Conservation (phyloP, 1,140 invertebrate species). For the Orchesella cincta region DNA sequence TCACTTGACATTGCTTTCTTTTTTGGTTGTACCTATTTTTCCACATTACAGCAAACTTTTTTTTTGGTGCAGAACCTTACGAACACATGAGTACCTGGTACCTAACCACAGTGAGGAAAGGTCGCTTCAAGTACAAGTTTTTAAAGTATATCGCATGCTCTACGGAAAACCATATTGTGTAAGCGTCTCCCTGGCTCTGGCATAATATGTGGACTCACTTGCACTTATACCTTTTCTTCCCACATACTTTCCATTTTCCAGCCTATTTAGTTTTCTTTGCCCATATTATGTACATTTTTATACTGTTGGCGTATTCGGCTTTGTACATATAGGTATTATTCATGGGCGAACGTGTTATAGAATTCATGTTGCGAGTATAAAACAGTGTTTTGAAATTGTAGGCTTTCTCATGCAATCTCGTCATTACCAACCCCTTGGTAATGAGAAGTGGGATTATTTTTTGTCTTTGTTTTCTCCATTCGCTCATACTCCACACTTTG, state of each 20-base stretch:
- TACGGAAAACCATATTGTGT: not conserved
- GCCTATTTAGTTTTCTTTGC: not conserved
- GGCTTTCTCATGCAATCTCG: slow-evolving; percentile 6
- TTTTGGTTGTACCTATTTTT: too few species aligned
- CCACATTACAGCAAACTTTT: too few species aligned
- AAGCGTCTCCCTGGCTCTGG: not conserved
- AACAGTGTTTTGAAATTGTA: not conserved
- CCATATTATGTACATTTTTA: too few species aligned
- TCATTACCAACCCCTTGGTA: slow-evolving; percentile 18
- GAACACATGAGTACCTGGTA: too few species aligned
- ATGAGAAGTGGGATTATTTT: slow-evolving; percentile 24
- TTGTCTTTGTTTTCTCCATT: not conserved
- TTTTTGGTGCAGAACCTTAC: too few species aligned
- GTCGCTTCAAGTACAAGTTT: not conserved
- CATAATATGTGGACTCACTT: not conserved
- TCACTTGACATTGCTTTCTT: too few species aligned
- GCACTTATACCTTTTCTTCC: not conserved
- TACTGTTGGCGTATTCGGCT: too few species aligned
- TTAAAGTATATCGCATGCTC: not conserved
- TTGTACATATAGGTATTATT: too few species aligned
- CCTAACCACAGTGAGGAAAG: not conserved
- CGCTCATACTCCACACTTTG: not conserved
- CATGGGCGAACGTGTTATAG: not conserved
- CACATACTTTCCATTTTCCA: not conserved
- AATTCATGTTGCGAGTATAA: not conserved